These are phyloP conservation scores for Drosophila oshimai DNA, from an alignment of 1,140 invertebrate species.

Conservation along the genomic window DNA sequence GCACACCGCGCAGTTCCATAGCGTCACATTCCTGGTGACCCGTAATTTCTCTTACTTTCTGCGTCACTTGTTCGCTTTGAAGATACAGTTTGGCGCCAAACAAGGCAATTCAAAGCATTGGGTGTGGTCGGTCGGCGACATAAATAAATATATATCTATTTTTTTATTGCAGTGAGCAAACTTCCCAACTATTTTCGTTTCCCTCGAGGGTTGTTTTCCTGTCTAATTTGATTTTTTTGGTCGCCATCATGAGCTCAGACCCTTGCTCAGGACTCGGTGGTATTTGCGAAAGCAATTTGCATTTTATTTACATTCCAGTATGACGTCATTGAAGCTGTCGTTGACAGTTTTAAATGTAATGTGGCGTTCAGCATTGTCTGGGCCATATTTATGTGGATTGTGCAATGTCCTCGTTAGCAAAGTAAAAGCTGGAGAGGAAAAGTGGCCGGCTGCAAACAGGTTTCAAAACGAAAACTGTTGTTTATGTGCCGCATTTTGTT, in stretches of 20 bases:
- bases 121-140: conserved; percentile 29
- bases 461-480: conserved; percentile 16
- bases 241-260: conserved; percentile 28
- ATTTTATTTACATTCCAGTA: conserved; percentile 14
- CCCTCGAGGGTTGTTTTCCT: conserved; percentile 26
- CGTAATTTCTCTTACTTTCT: not conserved
- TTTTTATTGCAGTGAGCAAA: conserved; percentile 13
- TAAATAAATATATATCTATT: conserved; percentile 15
- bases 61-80: conserved; percentile 13
- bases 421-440: conserved; percentile 36
- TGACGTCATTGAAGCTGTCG: conserved; percentile 49
- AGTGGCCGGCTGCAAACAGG: conserved; percentile 22
- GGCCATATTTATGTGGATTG: conserved; percentile 37
- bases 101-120: conserved; percentile 22
- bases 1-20: conserved; percentile 11
- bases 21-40: not conserved
- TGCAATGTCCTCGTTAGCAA: conserved; percentile 47
- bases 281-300: conserved; percentile 41
- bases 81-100: conserved; percentile 37
- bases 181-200: conserved; percentile 4
- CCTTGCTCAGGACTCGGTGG: not conserved
- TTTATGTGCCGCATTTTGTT: conserved; percentile 21
- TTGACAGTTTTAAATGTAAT: conserved; percentile 19
- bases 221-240: not conserved
- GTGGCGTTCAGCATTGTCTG: conserved; percentile 18